These are phyloP conservation scores for Rallus crepitans DNA, from an alignment of 2,797 vertebrate genomes.

Conservation along the genomic window DNA sequence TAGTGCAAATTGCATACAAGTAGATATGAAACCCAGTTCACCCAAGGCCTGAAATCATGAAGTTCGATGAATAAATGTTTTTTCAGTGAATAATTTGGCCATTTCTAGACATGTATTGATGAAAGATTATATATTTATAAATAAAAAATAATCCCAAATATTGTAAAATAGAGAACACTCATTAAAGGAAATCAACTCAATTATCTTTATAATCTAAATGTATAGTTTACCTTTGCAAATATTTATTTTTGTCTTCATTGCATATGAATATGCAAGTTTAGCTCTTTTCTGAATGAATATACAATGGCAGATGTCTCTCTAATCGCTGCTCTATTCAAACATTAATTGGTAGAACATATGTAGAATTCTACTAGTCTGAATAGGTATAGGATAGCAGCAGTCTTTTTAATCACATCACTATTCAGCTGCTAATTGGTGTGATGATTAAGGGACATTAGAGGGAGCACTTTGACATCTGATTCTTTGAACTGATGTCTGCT, in stretches of 20 bases:
- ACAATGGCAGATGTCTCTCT: slow-evolving; percentile 81
- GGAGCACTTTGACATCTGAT: slow-evolving; percentile 83
- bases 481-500: slow-evolving; percentile 78
- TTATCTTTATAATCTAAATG: slow-evolving; percentile 73
- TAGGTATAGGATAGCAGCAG: slow-evolving; percentile 80
- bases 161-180: slow-evolving; percentile 65
- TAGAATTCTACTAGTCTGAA: slow-evolving; percentile 76
- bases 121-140: slow-evolving; percentile 77
- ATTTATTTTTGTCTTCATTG: slow-evolving; percentile 78
- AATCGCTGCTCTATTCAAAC: slow-evolving; percentile 78
- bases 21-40: neutral
- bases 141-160: slow-evolving; percentile 71
- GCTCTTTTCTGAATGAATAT: slow-evolving; percentile 71
- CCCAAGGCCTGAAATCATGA: neutral
- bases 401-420: slow-evolving; percentile 82
- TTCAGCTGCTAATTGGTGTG: slow-evolving; percentile 81
- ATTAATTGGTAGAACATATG: slow-evolving; percentile 79
- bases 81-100: slow-evolving; percentile 13
- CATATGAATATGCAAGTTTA: slow-evolving; percentile 75
- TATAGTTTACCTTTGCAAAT: slow-evolving; percentile 81
- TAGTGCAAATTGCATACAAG: neutral
- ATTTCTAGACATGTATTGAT: slow-evolving; percentile 67
- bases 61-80: neutral
- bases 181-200: slow-evolving; percentile 77
- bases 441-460: slow-evolving; percentile 82